Evolutionary conservation across 2,888 invertebrate species (phyloP), one percentile per base, ranked within the genome.

Genomic region (Drosophila imparisetae): DNA sequence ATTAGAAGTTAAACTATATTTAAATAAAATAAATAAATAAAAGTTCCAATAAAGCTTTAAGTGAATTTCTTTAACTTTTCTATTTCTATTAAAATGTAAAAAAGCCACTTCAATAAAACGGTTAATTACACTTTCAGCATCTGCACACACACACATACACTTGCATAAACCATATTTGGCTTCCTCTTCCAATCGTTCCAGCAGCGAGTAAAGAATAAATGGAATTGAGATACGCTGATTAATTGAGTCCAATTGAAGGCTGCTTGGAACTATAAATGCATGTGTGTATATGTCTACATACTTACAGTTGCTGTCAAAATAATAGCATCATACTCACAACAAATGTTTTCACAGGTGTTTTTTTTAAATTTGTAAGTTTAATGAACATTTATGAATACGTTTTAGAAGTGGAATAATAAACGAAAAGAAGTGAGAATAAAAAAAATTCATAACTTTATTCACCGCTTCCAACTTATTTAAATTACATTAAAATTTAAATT

Each of bases 231-330:
- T 52, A 69, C 60, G 68, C 81, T 58, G 66, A 65, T 60, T 75
- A 84, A 85, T 85, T 89, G 80, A 80, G 66, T 59, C 54, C 75
- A 86, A 89, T 85, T 89, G 78, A 45, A 70, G 57, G 60, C 53
- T 53, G 61, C 52, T 64, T 8, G 63, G 57, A 61, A 34, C 75
- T 49, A 49, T 21, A 8, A 45, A 24, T 34, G 18, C 4, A n/a
- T 18, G 15, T 8, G 21, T 53, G 34, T 24, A 34, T 1, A 0
- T 15, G 5, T 21, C 2, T 10, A 21, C 21, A 21, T 5, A 24
- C 7, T 7, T 13, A 38, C 54, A 38, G 11, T 3, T 45, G 45
- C 24, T 15, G 24, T 15, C 4, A 15, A 45, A 24, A 24, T 45
- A 24, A 45, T 24, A 1, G 24, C 15, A 15, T 15, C 45, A 24